Evolutionary conservation across 2,113 vertebrate species (phyloP), one percentile per base, ranked within the genome.

Genomic region (Rhipidura dahli): DNA sequence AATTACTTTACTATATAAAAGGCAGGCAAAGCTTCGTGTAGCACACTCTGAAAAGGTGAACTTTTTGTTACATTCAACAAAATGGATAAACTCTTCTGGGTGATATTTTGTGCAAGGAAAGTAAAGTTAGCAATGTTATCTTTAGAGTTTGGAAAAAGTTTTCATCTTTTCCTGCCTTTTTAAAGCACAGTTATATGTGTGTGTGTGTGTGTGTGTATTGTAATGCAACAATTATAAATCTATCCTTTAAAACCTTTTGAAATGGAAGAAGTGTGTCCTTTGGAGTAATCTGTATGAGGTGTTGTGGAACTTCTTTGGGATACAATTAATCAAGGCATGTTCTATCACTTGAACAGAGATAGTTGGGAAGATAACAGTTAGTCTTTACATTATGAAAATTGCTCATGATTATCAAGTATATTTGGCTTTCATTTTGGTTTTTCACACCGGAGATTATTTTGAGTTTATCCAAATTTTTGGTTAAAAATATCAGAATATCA

Each of bases 1-100:
- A 98, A 98, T 98, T 96, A 93, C 94, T 97, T 98, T 89, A 84
- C 93, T 96, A 63, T 97, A 92, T 78, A 94, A 97, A 97, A 97
- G 87, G 87, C 75, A 97, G 90, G 86, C 81, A 97, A 96, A 93
- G 56, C 76, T 93, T 96, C 37, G 1, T 61, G 54, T 93, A 91
- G 82, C 54, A 95, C 66, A 57, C 51, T 94, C 47, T 89, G 54
- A 89, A 97, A 97, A 91, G 76, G 72, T 93, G 91, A 97, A 92
- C 77, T 78, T 91, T 88, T 96, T 97, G 86, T 93, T 95, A 71
- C 54, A 69, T 83, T 91, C 78, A 83, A 84, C 76, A 65, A 90
- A 97, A 83, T 33, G 92, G 69, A 78, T 87, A 89, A 91, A 94
- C 79, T 94, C 50, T 77, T 92, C 59, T 50, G 18, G 12, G 50